Evolutionary conservation across 1,140 invertebrate genomes (phyloP), one percentile per base, ranked within the genome.

Genomic region (Leptinotarsa lineolata): DNA sequence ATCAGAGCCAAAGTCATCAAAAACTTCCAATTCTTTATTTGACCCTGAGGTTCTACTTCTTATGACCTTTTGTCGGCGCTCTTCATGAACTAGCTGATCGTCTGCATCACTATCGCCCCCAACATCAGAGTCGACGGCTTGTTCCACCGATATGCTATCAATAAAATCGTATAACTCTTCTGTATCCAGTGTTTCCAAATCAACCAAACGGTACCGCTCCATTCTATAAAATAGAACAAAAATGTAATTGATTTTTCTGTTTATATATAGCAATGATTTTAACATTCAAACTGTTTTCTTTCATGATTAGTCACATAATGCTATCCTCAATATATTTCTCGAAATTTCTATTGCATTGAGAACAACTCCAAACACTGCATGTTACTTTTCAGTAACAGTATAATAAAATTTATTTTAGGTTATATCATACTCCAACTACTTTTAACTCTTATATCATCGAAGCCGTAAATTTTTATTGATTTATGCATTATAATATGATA

Each of bases 221-320:
- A 24, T 24, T 24, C 24, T 24, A 24, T 5, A 24, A 24, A 24
- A n/a, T n/a, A n/a, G n/a, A n/a, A n/a, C n/a, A n/a, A n/a, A 46
- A 46, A 48, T 48, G 46, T 48, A 12, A 48, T 48, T 48, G 46
- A 48, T 48, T 48, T 54, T 54, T 54, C 48, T 13, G 48, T 54
- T 18, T 54, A n/a, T 54, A 2, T 54, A n/a, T 16, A 54, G 15
- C 48, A 54, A 54, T 54, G 15, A 54, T 54, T 54, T 54, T 2
- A 54, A 54, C 48, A 54, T 54, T 54, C 48, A n/a, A 54, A 54
- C 48, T 54, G 48, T 54, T 54, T 54, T 54, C 46, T 54, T 54
- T n/a, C 48, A 54, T 54, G 48, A 54, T 18, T 54, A 54, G 48
- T 0, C 48, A 54, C 16, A 2, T n/a, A 54, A 54, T 48, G 46